Conservation (phyloP, 2,888 invertebrate genomes). For the Koerneria pararmatus region DNA sequence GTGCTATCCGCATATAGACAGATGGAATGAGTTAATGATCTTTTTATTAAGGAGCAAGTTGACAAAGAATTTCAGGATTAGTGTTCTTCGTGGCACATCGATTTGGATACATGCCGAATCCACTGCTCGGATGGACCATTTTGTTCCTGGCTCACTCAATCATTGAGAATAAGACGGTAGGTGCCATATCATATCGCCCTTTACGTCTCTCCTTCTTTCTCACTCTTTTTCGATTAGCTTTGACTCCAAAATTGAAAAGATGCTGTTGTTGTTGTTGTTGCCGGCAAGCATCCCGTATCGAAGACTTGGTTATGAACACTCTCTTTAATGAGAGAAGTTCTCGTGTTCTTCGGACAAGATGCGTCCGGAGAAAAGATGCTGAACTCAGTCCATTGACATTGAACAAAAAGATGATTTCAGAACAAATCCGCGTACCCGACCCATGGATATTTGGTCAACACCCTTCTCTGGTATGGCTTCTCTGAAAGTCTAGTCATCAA, state of each 20-base stretch:
- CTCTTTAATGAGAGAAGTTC: no score
- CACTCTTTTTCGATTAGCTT: no score
- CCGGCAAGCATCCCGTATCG: no score
- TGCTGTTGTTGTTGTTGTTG: no score
- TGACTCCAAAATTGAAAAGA: no score
- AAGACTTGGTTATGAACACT: no score
- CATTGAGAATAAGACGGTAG: slow-evolving; percentile 13
- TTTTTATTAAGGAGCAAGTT: background rate
- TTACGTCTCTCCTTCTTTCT: no score
- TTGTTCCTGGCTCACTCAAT: slow-evolving; percentile 18
- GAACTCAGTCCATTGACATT: no score
- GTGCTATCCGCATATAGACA: background rate
- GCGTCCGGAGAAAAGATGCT: no score
- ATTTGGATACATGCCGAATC: background rate
- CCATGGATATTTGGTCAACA: slow-evolving; percentile 21
- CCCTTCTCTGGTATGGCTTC: slow-evolving; percentile 19
- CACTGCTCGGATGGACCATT: slow-evolving; percentile 18
- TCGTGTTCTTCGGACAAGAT: no score
- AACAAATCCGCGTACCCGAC: slow-evolving; percentile 6
- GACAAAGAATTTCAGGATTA: background rate
- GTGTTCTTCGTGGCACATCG: slow-evolving; percentile 14
- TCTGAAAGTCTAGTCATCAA: slow-evolving; percentile 14
- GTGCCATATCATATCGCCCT: no score
- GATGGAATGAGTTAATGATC: background rate
- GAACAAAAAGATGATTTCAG: slow-evolving; percentile 11